Base-by-base conservation (phyloP, 2,888 invertebrate genomes). In the Drosophila multiciliata region DNA sequence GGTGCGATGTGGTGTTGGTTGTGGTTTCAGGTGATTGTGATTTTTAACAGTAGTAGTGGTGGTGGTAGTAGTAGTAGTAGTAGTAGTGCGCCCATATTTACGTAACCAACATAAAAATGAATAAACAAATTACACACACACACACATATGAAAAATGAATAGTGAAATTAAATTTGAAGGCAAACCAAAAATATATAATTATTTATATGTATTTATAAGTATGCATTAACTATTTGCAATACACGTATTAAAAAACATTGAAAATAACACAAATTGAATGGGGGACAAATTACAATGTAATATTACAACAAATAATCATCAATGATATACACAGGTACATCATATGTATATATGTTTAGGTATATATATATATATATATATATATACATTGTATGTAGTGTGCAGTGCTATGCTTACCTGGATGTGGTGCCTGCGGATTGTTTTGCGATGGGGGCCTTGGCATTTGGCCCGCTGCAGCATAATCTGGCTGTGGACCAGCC, bases 381-480 rank as follows among this genome's bases (percentile, higher is more conserved):
- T 33, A 36, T 54, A 4, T 9, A 11, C 3, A 26, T 29, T 29
- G 17, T 5, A 3, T 20, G 20, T 20, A 40, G 8, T 54, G 2
- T 8, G 15, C n/a, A 17, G n/a, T 7, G 33, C 5, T 45, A 38
- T 57, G 63, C 75, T 91, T 93, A 95, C 95, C 95, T 93, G 95
- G 94, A 93, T 95, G 95, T 70, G 95, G 94, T 75, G 94, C 94
- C 78, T 95, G 95, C 82, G 95, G 94, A 91, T 94, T 95, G 76
- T 94, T 94, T 92, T 95, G 95, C 75, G 95, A 94, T 53, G 95
- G 95, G 93, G 97, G 97, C 93, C 97, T 94, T 88, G 95, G 95
- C 93, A 95, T 95, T 90, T 95, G 95, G 72, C 96, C 95, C 26
- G 89, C 84, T 78, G 96, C 95, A 82, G 94, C 95, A 90, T 96